phyloP scores from a whole-genome alignment of 2,888 invertebrate species.

The Entomobrya proxima region DNA sequence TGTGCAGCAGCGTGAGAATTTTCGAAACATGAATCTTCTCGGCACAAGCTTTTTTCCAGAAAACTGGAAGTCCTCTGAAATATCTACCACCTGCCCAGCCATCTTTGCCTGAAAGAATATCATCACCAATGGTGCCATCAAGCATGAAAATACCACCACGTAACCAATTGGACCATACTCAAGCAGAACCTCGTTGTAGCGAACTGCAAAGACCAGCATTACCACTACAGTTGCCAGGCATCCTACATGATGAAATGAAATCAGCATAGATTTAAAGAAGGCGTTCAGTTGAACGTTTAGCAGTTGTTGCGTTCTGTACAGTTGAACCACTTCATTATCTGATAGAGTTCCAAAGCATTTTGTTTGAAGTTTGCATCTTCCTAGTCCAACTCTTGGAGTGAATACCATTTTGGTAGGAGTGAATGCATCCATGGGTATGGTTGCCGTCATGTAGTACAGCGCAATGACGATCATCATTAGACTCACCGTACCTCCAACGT shows the following conservation, averaged over 20 bases:
- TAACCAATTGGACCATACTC: not conserved
- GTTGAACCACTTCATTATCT: not conserved
- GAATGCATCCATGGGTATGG: not conserved
- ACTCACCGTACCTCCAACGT: not conserved
- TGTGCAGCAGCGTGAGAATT: not conserved
- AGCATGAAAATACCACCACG: not conserved
- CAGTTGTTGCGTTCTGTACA: slow-evolving; percentile 5
- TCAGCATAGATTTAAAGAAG: not conserved
- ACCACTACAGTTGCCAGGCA: not conserved
- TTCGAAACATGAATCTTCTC: not conserved
- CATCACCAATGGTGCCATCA: not conserved
- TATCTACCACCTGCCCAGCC: not conserved
- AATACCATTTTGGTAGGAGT: not conserved
- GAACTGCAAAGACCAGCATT: not conserved
- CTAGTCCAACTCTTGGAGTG: not conserved
- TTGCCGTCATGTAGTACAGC: not conserved
- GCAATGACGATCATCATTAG: not conserved
- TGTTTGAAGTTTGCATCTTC: not conserved
- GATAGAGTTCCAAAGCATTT: not conserved
- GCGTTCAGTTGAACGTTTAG: not conserved
- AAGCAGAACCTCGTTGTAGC: not conserved
- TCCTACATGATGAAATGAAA: slow-evolving; percentile 34
- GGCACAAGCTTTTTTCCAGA: not conserved
- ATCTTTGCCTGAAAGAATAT: not conserved
- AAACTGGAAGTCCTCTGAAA: not conserved